Evolutionary conservation across 2,113 vertebrate species (phyloP).

Genomic region (Sitta europaea): DNA sequence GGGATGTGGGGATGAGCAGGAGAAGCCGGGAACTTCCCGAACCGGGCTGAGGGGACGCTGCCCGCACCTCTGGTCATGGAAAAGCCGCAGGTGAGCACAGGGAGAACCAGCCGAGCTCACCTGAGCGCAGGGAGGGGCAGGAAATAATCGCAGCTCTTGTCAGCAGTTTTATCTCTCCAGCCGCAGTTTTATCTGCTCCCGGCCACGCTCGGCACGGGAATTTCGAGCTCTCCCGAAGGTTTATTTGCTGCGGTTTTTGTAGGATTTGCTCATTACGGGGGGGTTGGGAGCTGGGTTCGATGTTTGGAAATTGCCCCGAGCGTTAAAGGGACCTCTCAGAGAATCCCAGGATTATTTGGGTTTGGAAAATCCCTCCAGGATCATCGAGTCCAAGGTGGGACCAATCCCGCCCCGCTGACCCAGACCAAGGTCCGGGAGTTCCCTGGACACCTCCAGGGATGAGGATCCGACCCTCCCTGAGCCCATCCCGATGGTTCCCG

Average conservation of each 20-base stretch:
- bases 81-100: not conserved
- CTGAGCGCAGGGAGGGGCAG: not conserved
- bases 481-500: not conserved
- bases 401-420: no score
- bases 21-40: not conserved
- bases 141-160: not conserved
- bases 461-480: not conserved
- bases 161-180: not conserved
- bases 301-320: not conserved
- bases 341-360: not conserved
- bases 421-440: not conserved
- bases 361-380: not conserved
- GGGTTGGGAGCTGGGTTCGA: not conserved
- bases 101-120: not conserved
- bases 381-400: no score
- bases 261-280: not conserved
- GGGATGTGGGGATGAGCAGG: not conserved
- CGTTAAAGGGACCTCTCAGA: rapidly evolving
- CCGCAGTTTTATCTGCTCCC: not conserved
- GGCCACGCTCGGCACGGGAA: not conserved
- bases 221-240: not conserved
- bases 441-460: not conserved
- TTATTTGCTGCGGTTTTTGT: not conserved
- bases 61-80: not conserved
- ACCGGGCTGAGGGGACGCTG: not conserved